Evolutionary conservation across 2,888 invertebrate species (phyloP).

Genomic region (Reticulitermes lucifugus): DNA sequence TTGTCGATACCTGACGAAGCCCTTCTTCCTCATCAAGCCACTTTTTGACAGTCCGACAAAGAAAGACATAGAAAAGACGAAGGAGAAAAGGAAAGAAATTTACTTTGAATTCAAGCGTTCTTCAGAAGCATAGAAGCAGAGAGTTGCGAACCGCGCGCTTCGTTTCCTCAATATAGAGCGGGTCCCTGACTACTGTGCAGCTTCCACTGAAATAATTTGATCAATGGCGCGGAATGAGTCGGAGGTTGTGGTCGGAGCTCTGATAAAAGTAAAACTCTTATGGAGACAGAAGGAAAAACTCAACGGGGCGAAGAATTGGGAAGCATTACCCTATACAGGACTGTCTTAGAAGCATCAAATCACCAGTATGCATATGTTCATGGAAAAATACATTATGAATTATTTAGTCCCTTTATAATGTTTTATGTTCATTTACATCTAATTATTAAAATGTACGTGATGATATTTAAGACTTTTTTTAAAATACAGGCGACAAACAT

Average conservation of each 20-base stretch:
- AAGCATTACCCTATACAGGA: constrained; percentile 41
- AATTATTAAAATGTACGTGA: no score
- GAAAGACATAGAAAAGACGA: not conserved
- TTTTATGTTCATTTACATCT: no score
- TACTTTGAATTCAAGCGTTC: constrained; percentile 33
- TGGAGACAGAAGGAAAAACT: constrained; percentile 36
- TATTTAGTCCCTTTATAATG: no score
- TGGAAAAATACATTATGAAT: no score
- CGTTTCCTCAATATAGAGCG: constrained; percentile 35
- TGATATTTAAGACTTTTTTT: no score
- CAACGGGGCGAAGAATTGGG: constrained; percentile 47
- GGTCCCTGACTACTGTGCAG: constrained; percentile 24
- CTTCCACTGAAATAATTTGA: constrained; percentile 48
- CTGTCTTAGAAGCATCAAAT: not conserved
- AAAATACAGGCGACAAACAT: no score
- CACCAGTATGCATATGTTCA: no score
- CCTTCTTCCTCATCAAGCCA: constrained; percentile 38
- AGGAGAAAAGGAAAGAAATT: constrained; percentile 6
- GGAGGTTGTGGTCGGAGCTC: constrained; percentile 35
- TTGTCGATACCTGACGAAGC: constrained; percentile 32
- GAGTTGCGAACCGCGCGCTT: no score
- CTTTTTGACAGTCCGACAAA: constrained; percentile 40
- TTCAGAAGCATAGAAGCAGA: not conserved
- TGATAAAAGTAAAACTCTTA: constrained; percentile 45
- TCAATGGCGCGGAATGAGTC: constrained; percentile 49